phyloP scores from a whole-genome alignment of 2,888 invertebrate species.

The Habroteleia sp. region DNA sequence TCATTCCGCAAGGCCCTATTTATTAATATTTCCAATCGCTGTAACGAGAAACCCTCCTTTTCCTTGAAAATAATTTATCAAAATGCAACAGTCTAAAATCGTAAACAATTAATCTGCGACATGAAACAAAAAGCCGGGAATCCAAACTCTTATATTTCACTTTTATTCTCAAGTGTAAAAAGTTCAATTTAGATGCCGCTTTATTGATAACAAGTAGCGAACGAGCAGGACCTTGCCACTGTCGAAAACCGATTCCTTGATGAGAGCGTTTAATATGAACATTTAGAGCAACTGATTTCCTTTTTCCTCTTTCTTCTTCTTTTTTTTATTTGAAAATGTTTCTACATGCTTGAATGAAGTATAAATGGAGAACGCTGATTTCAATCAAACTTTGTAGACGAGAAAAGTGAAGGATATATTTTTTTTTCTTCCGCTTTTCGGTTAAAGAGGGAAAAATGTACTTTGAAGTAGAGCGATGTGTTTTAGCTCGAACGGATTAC shows the following conservation, averaged over 20 bases:
- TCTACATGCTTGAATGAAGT: conserved; percentile 26
- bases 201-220: conserved; percentile 2
- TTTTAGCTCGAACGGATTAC: conserved; percentile 59
- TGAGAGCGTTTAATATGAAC: conserved; percentile 42
- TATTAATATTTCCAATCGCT: too few species aligned
- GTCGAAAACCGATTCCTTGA: conserved; percentile 23
- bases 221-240: too few species aligned
- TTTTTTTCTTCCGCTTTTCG: conserved; percentile 48
- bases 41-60: too few species aligned
- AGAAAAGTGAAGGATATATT: conserved; percentile 54
- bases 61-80: too few species aligned
- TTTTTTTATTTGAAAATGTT: conserved; percentile 25
- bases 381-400: conserved; percentile 60
- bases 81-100: background rate
- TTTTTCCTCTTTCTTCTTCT: background rate
- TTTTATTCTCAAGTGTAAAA: background rate
- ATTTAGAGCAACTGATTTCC: conserved; percentile 17
- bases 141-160: too few species aligned
- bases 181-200: conserved; percentile 8
- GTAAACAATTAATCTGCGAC: background rate
- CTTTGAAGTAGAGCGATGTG: conserved; percentile 61
- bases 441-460: conserved; percentile 60
- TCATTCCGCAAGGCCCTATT: background rate
- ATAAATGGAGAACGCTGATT: conserved; percentile 54
- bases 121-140: background rate